Evolutionary conservation across 2,113 vertebrate species (phyloP), one percentile per base, ranked within the genome.

Genomic region (Catharus bicknelli): DNA sequence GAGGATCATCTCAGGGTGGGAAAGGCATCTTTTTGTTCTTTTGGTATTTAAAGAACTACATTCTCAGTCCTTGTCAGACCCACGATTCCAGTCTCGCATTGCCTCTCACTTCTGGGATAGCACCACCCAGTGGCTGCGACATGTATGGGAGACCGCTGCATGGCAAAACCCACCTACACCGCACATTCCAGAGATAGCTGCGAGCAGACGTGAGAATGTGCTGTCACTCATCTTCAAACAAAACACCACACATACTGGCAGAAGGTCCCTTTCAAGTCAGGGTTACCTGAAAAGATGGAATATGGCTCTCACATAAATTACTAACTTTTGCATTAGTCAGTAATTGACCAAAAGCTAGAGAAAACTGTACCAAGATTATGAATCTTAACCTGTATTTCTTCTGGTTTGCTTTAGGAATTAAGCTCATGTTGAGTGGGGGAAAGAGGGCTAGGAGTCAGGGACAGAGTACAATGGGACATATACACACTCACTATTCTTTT

Each of bases 41-140:
- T 22, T 48, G 72, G 55, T 82, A 85, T 92, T 94, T 91, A 91
- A 94, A 93, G 54, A 87, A 90, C 58, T 69, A 21, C 54, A 34
- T 77, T 86, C 77, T 87, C 58, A 85, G 70, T 30, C 45, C 74
- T 5, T 30, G n/a, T 55, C 78, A 88, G 55, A 14, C 13, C 9
- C 38, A 5, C 1, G 16, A 61, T 16, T 55, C 16, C 32, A 18
- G 76, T 6, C 73, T 38, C n/a, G 22, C 64, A 77, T 23, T 75
- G 32, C 48, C 73, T 83, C 86, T 95, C 58, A 72, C 94, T 76
- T 97, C 97, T 97, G 95, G 83, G 62, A 88, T 7, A 93, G 84
- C 81, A 88, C 97, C 97, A 97, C 84, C 97, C 96, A 95, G 97
- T 92, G 97, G 86, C 55, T 69, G 6, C 3, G 16, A 13, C 13